phyloP scores from a whole-genome alignment of 2,113 vertebrate genomes.

The Himantopus leucocephalus region DNA sequence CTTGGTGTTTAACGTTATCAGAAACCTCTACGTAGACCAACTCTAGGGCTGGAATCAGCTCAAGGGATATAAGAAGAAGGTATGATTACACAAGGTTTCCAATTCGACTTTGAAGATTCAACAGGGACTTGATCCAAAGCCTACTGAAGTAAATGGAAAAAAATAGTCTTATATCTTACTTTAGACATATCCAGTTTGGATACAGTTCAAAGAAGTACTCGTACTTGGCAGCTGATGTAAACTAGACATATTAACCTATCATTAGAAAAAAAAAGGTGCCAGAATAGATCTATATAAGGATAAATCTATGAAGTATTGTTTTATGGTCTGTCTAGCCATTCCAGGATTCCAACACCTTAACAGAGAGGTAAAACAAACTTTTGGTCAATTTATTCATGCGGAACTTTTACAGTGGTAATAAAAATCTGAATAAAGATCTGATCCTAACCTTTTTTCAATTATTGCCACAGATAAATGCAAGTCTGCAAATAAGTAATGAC shows the following conservation, averaged over 20 bases:
- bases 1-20: neutral
- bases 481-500: neutral
- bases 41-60: neutral
- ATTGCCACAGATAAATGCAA: neutral
- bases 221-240: constrained; percentile 22
- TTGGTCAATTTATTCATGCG: neutral
- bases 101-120: neutral
- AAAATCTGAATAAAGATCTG: neutral
- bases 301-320: neutral
- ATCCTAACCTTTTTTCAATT: neutral
- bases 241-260: constrained; percentile 33
- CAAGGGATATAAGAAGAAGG: neutral
- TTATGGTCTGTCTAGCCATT: neutral
- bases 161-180: neutral
- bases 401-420: neutral
- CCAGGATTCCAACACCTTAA: neutral
- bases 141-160: neutral
- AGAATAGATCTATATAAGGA: constrained; percentile 1
- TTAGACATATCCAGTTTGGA: constrained; percentile 13
- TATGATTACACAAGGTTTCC: neutral
- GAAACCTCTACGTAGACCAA: neutral
- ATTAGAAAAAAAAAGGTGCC: neutral
- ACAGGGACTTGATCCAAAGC: neutral
- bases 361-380: neutral
- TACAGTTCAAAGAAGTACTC: constrained; percentile 13